These are phyloP conservation scores for Ondatra zibethicus DNA, from an alignment of 2,113 vertebrate genomes.

Conservation along the genomic window DNA sequence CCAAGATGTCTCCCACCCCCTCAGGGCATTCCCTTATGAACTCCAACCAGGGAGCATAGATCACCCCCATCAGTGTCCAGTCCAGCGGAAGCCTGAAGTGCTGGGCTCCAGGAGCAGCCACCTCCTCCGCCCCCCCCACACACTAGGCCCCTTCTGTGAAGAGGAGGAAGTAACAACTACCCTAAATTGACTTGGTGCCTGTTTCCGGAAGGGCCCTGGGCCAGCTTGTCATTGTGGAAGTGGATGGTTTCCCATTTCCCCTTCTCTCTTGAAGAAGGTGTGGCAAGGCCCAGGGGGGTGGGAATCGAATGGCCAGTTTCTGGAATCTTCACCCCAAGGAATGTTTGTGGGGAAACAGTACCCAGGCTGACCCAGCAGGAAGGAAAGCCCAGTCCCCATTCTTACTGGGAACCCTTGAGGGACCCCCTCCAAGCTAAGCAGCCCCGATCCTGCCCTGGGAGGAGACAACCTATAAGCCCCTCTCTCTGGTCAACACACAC, in stretches of 20 bases:
- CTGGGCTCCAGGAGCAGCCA: not conserved
- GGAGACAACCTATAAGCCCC: too few relatives aligned
- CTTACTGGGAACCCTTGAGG: not conserved
- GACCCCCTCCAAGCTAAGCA: fast-evolving
- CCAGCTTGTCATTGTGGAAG: not conserved
- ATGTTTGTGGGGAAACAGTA: not conserved
- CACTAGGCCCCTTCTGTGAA: not conserved
- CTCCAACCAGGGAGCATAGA: too few relatives aligned
- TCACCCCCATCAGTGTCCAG: not conserved
- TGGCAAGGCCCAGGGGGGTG: not conserved
- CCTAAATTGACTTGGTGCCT: not conserved
- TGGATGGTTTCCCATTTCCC: constrained; percentile 4
- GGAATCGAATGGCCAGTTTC: not conserved
- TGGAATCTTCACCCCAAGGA: not conserved
- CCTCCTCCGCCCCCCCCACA: fast-evolving
- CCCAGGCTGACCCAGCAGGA: not conserved
- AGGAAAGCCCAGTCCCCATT: not conserved
- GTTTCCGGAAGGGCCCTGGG: not conserved
- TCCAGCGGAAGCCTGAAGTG: not conserved
- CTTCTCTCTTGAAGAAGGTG: not conserved
- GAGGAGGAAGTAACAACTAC: not conserved
- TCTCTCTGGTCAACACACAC: not conserved
- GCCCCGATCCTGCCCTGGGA: not conserved
- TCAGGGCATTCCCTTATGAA: too few relatives aligned
- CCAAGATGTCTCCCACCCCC: fast-evolving